Percentiles rank a stretch among this genome's conserved stretches.
phyloP scores from a whole-genome alignment of 2,797 vertebrate species.

The Takifugu ocellatus region DNA sequence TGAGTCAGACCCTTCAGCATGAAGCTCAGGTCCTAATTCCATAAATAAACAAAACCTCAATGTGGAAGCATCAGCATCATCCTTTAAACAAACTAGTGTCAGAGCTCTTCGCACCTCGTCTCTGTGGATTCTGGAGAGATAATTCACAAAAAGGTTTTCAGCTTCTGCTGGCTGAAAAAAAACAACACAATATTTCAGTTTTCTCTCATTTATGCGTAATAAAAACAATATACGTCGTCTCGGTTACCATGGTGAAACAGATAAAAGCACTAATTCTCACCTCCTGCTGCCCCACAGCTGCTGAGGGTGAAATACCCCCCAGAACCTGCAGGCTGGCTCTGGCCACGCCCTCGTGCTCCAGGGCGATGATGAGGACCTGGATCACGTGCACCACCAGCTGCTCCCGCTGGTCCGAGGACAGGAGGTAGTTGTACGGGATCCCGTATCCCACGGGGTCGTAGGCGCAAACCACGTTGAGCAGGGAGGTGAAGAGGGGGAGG shows the following conservation, averaged over 20 bases:
- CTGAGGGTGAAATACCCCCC: slow-evolving; percentile 54
- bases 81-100: fast-evolving
- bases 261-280: slow-evolving; percentile 63
- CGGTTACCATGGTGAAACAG: not conserved
- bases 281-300: slow-evolving; percentile 82
- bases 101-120: slow-evolving; percentile 80
- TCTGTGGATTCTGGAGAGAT: slow-evolving; percentile 94
- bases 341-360: slow-evolving; percentile 84
- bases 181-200: not conserved
- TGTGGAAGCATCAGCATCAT: fast-evolving
- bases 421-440: slow-evolving; percentile 95
- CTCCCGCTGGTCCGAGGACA: slow-evolving; percentile 91
- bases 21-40: slow-evolving; percentile 88
- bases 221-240: not conserved
- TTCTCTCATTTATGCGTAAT: not conserved
- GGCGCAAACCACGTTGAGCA: slow-evolving; percentile 93
- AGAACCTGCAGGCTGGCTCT: slow-evolving; percentile 65
- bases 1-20: slow-evolving; percentile 89
- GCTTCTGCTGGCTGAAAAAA: slow-evolving; percentile 78
- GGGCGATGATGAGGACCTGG: slow-evolving; percentile 90
- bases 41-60: not conserved
- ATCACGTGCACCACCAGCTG: slow-evolving; percentile 91
- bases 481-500: slow-evolving; percentile 93
- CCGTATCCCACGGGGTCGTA: slow-evolving; percentile 95
- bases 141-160: slow-evolving; percentile 96